Base-by-base conservation (phyloP, 2,113 vertebrate species). In the Malurus cyaneus region DNA sequence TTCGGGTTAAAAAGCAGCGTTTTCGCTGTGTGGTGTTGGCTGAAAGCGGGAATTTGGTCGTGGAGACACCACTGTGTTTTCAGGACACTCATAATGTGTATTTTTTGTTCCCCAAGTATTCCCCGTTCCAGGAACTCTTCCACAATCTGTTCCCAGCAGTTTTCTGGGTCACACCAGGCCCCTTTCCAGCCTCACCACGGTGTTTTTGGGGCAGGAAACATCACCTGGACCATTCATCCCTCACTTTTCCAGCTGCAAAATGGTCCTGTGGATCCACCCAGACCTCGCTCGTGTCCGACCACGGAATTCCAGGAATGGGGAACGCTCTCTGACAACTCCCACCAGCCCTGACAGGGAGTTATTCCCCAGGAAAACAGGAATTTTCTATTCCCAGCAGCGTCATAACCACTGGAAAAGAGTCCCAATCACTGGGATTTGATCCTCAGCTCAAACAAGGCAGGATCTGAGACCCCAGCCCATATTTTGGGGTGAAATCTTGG, bases 261-360 rank as follows among this genome's bases (percentile, higher is more conserved):
- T 0, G 10, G 29, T 6, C 29, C 47, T 39, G 3, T 2, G 1
- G 21, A 6, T 2, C 4, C 21, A 2, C 8, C 41, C 20, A 5
- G 41, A 8, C 6, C 56, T n/a, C 2, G 0, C n/a, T 10, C 0
- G 1, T 2, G 25, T 4, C 42, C 0, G 0, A 16, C 0, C 5
- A 3, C 2, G 9, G 39, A n/a, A 5, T 1, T 3, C 29, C 3
- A 18, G 50, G 54, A 21, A 32, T 19, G 25, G 5, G 14, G 12
- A 71, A 56, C 0, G 11, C 8, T 10, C 36, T 3, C 41, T 25
- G 54, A 21, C 28, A 10, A 2, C 6, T 1, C 44, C 7, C 6
- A 2, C 8, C 32, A 24, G 34, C 16, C 2, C 2, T 2, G 0
- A 0, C 9, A 2, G 2, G 5, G 8, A 16, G 23, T 39, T 13